Base-by-base conservation (phyloP, 2,888 invertebrate genomes). In the Alloscopus bannaensis region DNA sequence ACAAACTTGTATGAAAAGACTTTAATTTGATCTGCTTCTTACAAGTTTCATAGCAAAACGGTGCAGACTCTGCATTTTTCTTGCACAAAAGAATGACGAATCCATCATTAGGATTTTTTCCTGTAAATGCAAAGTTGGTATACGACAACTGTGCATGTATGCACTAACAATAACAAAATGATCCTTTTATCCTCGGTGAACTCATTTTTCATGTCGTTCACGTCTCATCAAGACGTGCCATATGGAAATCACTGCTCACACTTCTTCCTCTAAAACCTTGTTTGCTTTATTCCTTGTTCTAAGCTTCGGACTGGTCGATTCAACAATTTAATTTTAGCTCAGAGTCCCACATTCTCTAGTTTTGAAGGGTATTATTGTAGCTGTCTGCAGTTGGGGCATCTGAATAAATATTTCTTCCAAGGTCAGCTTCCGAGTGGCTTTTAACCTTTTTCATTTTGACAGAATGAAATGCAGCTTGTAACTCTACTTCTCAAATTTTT, bases 291-390 rank as follows among this genome's bases (percentile, higher is more conserved):
- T n/a, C n/a, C n/a, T n/a, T n/a, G n/a, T n/a, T n/a, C n/a, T n/a
- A n/a, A n/a, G n/a, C n/a, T 28, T 59, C 60, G 70, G 20, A 36
- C 70, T 42, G 45, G 45, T 60, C 70, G 52, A 52, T 22, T 70
- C n/a, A n/a, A n/a, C n/a, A 59, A 60, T 57, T 70, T 70, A 70
- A 70, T 70, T 70, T 70, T 70, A 60, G 60, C 70, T 26, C 28
- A 40, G 26, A 42, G 57, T 28, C 13, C 6, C 28, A 18, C 29
- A 57, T 16, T 50, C 28, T 28, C 11, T 11, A 22, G 11, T 31
- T 29, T 29, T n/a, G n/a, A n/a, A n/a, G n/a, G n/a, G 18, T 6
- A 28, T 29, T 29, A 6, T 59, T 29, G 1, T 31, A 8, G 36
- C 36, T 36, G 36, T 8, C 36, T 52, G 31, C 28, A 18, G 65